Evolutionary conservation across 2,797 vertebrate genomes (phyloP), one percentile per base, ranked within the genome.

Genomic region (Lophotriccus pileatus): DNA sequence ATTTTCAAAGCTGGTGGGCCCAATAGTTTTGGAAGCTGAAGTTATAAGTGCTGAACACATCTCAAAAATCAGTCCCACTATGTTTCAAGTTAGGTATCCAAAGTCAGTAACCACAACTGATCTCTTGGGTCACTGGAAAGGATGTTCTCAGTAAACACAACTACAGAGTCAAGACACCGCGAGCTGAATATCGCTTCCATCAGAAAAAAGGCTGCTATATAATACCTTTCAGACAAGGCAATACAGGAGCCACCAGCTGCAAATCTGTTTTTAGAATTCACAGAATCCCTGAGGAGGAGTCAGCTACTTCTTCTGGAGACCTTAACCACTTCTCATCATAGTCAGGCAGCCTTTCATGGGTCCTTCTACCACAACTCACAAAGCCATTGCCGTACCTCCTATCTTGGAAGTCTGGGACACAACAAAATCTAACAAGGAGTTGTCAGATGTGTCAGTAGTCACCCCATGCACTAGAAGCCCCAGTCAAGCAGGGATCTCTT

Each of bases 1-100:
- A 50, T 92, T 95, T 92, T 87, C 91, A 91, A 89, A 89, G 62
- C 36, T 93, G 82, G 72, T 81, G 62, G 66, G 27, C 58, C 39
- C 50, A 17, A 16, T 16, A 62, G 21, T 36, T 74, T 69, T 72
- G 69, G 39, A 87, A 75, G 60, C 34, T 62, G 81, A 87, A 89
- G 68, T 50, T 72, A 1, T 25, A 83, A 92, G 84, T 49, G 46
- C 46, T 89, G 84, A 78, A 64, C 6, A 11, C 5, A 59, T 30
- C 76, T 81, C 43, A 90, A 24, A 93, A 91, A 70, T 79, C 79
- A 86, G 44, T 32, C 46, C 66, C 72, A 47, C 50, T n/a, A 44
- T 28, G 23, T 81, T 87, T 89, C 25, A 41, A 73, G 58, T 74
- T 72, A 86, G 13, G n/a, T 44, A 86, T 19, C 63, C 14, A 3